phyloP scores from a whole-genome alignment of 2,113 vertebrate species.

The Litocranius walleri region DNA sequence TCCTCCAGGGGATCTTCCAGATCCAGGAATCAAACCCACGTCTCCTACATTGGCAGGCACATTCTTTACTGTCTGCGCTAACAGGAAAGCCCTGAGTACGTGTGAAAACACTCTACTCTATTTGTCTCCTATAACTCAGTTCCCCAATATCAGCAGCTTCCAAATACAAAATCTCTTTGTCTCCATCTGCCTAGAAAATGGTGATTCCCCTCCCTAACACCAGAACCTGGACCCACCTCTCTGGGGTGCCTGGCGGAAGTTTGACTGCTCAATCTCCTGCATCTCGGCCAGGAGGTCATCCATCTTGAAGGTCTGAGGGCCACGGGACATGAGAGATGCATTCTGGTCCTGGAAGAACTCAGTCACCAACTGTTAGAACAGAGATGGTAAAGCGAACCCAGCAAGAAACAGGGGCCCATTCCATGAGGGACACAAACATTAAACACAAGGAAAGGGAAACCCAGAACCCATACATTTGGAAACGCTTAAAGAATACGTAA shows the following conservation, averaged over 20 bases:
- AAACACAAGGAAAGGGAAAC: not conserved
- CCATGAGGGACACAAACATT: not conserved
- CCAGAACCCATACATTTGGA: not conserved
- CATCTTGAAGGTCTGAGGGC: conserved; percentile 97
- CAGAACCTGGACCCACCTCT: conserved; percentile 83
- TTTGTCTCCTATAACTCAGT: not conserved
- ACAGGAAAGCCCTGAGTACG: not conserved
- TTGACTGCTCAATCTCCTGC: conserved; percentile 98
- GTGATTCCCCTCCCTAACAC: not conserved
- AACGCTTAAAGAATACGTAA: not conserved
- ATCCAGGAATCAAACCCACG: not conserved
- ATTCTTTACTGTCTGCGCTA: not conserved
- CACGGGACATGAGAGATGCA: conserved; percentile 85
- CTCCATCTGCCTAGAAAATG: not conserved
- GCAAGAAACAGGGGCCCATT: not conserved
- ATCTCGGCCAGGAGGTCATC: conserved; percentile 97
- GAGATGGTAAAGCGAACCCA: not conserved
- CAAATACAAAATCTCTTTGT: not conserved
- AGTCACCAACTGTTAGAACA: conserved; percentile 88
- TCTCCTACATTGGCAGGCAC: not conserved
- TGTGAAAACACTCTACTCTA: not conserved
- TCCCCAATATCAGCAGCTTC: not conserved
- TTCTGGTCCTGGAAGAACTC: conserved; percentile 92
- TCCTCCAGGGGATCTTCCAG: not conserved
- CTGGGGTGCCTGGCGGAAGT: conserved; percentile 93